phyloP scores from a whole-genome alignment of 2,797 vertebrate species.

The Xenopus petersii region DNA sequence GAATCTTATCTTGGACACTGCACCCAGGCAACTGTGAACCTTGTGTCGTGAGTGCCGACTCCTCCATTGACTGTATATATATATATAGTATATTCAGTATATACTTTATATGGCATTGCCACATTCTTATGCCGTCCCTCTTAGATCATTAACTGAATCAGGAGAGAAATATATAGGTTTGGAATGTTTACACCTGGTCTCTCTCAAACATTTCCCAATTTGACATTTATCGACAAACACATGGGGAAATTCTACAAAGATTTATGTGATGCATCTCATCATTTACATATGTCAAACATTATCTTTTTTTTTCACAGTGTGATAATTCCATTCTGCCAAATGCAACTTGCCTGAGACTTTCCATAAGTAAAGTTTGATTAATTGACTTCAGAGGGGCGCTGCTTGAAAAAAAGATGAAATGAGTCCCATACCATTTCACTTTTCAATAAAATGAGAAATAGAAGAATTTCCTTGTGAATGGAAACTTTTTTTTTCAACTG shows the following conservation, averaged over 20 bases:
- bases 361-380: constrained; percentile 58
- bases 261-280: constrained; percentile 66
- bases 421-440: constrained; percentile 60
- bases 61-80: too few species aligned
- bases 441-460: constrained; percentile 60
- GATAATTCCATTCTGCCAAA: constrained; percentile 57
- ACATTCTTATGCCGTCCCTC: too few species aligned
- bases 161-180: too few species aligned
- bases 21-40: too few species aligned
- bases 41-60: too few species aligned
- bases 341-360: constrained; percentile 56
- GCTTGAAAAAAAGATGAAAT: constrained; percentile 59
- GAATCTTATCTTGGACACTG: too few species aligned
- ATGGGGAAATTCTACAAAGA: constrained; percentile 57
- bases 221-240: constrained; percentile 59
- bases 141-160: too few species aligned
- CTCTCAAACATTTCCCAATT: not conserved
- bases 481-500: constrained; percentile 60
- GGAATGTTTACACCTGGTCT: not conserved
- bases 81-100: too few species aligned
- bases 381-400: constrained; percentile 59
- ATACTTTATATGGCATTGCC: too few species aligned
- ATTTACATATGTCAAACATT: constrained; percentile 51
- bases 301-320: constrained; percentile 49
- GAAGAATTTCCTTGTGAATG: constrained; percentile 57